These are phyloP conservation scores for Ptiloglossa arizonensis DNA, from an alignment of 1,140 invertebrate genomes.

Conservation along the genomic window DNA sequence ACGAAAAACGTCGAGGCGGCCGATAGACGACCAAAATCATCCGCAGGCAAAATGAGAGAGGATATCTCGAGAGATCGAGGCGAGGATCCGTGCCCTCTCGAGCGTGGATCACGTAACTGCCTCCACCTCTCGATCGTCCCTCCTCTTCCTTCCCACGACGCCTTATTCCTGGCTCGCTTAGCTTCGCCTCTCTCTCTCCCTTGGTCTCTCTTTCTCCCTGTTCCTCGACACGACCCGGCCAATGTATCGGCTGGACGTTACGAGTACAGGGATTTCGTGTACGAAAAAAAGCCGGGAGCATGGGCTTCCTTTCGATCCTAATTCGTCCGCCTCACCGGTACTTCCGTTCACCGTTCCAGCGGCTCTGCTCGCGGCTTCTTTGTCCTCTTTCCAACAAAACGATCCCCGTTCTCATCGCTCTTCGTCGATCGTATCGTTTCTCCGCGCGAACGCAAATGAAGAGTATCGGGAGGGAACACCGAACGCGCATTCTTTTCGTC, in stretches of 20 bases:
- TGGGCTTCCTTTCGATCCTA: conserved; percentile 65
- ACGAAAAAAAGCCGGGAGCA: conserved; percentile 55
- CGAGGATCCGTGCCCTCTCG: conserved; percentile 65
- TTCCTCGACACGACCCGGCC: conserved; percentile 61
- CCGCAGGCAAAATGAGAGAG: conserved; percentile 40
- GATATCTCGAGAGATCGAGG: conserved; percentile 47
- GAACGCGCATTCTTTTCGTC: too few relatives aligned
- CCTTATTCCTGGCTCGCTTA: conserved; percentile 29
- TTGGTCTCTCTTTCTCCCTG: conserved; percentile 46
- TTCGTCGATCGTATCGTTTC: too few relatives aligned
- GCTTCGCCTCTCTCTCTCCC: conserved; percentile 31
- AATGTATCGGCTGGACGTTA: conserved; percentile 67
- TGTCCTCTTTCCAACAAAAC: not conserved
- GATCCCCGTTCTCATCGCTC: not conserved
- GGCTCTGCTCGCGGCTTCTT: conserved; percentile 13
- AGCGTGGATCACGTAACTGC: conserved; percentile 75
- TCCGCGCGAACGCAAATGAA: not conserved
- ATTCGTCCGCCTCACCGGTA: conserved; percentile 66
- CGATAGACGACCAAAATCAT: conserved; percentile 46
- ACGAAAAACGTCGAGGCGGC: conserved; percentile 27
- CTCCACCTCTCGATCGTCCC: conserved; percentile 20
- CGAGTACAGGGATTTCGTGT: conserved; percentile 70
- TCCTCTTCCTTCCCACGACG: conserved; percentile 26
- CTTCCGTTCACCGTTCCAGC: conserved; percentile 64
- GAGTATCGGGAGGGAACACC: too few relatives aligned